These are phyloP conservation scores for Ophioninae sp. DNA, from an alignment of 2,888 invertebrate genomes.

Conservation along the genomic window DNA sequence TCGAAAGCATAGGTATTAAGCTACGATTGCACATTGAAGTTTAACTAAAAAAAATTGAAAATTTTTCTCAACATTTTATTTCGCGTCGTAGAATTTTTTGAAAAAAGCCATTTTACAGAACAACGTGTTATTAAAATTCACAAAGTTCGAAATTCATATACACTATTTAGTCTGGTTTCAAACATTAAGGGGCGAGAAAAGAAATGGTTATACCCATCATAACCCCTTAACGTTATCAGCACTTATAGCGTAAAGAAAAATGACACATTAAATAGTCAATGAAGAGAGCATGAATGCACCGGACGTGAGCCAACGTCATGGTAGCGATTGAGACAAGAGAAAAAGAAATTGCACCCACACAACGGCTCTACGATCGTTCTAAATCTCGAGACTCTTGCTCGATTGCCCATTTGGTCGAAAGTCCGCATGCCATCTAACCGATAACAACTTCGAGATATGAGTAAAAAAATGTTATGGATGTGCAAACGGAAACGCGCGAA, in stretches of 20 bases:
- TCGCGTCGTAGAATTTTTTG: too few relatives aligned
- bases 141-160: too few relatives aligned
- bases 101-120: too few relatives aligned
- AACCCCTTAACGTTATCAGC: too few relatives aligned
- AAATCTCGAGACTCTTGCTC: background rate
- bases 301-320: constrained; percentile 15
- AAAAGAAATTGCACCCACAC: background rate
- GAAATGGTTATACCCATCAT: too few relatives aligned
- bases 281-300: constrained; percentile 23
- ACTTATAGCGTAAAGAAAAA: background rate
- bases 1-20: too few relatives aligned
- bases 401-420: constrained; percentile 37
- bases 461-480: background rate
- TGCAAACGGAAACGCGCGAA: background rate
- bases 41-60: too few relatives aligned
- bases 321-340: background rate
- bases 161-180: too few relatives aligned
- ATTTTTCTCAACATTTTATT: too few relatives aligned
- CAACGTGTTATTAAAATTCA: too few relatives aligned
- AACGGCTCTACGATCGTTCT: background rate
- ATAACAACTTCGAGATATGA: constrained; percentile 18
- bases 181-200: too few relatives aligned
- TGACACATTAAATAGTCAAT: constrained; percentile 4
- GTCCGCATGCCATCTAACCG: constrained; percentile 16
- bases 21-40: too few relatives aligned